Evolutionary conservation across 2,113 vertebrate species (phyloP).

Genomic region (Paramormyrops kingsleyae): DNA sequence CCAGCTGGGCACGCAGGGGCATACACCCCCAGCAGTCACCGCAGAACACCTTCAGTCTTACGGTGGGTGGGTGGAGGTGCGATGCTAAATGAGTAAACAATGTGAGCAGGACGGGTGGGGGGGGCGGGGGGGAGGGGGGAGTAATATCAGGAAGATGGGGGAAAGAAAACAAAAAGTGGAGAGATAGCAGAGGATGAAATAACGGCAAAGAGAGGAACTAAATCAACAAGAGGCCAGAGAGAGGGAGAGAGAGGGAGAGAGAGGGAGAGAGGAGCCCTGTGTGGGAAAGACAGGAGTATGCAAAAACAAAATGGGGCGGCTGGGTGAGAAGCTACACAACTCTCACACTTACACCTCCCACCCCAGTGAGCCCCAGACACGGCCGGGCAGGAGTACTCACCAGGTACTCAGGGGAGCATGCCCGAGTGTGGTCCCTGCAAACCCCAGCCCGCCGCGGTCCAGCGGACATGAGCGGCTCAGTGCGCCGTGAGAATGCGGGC

Average conservation of each 20-base stretch:
- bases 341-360: not conserved
- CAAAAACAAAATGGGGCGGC: not conserved
- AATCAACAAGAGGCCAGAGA: not conserved
- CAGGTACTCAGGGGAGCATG: not conserved
- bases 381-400: not conserved
- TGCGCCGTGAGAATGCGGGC: not conserved
- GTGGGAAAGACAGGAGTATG: not conserved
- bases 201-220: not conserved
- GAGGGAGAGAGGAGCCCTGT: not conserved
- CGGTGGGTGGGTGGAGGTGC: not conserved
- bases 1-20: not conserved
- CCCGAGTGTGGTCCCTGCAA: not conserved
- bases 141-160: not conserved
- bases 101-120: not conserved
- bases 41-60: not conserved
- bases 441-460: not conserved
- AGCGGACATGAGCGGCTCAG: not conserved
- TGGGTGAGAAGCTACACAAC: not conserved
- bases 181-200: not conserved
- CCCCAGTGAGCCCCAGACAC: not conserved
- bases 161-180: not conserved
- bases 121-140: not conserved
- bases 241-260: not conserved
- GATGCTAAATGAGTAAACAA: not conserved
- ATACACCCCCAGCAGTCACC: not conserved